phyloP scores from a whole-genome alignment of 2,888 invertebrate genomes.

The Mesoligia furuncula region DNA sequence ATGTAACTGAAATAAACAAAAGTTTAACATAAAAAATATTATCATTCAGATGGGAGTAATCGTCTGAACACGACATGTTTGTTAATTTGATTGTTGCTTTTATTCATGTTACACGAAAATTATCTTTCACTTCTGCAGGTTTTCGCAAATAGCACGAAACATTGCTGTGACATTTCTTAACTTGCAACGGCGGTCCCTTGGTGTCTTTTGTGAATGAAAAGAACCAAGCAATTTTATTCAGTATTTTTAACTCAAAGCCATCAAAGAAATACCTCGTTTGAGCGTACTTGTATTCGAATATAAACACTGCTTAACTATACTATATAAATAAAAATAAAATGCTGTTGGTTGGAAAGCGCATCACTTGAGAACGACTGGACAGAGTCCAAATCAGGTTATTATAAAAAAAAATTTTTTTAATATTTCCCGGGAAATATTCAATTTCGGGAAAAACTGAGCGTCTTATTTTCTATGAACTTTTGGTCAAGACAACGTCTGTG shows the following conservation, averaged over 20 bases:
- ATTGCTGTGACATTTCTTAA: neutral
- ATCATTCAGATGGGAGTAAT: slow-evolving; percentile 10
- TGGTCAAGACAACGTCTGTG: neutral
- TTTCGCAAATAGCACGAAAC: neutral
- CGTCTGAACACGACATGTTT: neutral
- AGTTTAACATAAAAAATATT: slow-evolving; percentile 1
- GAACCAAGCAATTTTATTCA: neutral
- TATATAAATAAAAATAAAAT: neutral
- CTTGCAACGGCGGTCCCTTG: neutral
- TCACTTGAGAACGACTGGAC: neutral
- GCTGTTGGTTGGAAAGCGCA: neutral
- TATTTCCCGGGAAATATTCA: too few relatives aligned
- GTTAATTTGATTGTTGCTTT: neutral
- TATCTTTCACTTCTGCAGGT: neutral
- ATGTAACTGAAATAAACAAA: slow-evolving; percentile 19
- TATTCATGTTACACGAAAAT: neutral
- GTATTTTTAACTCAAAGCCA: neutral
- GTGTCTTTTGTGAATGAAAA: neutral
- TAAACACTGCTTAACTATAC: neutral
- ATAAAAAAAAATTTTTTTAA: neutral
- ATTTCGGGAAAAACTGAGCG: neutral
- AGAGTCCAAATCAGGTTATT: neutral
- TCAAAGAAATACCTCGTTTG: neutral
- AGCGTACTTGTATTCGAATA: neutral
- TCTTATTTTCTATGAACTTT: neutral